Evolutionary conservation across 2,888 invertebrate genomes (phyloP), one percentile per base, ranked within the genome.

Genomic region (Fragum fragum): DNA sequence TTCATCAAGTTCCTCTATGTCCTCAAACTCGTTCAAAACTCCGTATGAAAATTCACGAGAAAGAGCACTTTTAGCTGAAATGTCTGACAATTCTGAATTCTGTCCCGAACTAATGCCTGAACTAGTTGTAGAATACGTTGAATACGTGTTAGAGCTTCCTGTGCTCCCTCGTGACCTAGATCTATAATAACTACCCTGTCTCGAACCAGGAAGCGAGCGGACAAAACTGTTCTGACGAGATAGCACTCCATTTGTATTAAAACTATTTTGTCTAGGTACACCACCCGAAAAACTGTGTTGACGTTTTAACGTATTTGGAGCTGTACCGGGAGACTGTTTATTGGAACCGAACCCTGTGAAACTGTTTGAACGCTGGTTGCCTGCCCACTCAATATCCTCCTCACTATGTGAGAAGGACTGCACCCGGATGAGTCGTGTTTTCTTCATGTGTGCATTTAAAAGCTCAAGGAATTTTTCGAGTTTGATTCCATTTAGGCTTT

Each of bases 401-500:
- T 79, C 79, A 39, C 85, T 69, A 32, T 77, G 39, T 63, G 66
- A 80, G 29, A 89, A 87, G 55, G 89, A 85, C 84, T 87, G 85
- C 18, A 88, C 89, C n/a, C 85, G 80, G 7, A 87, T 80, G 16
- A 86, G 74, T 2, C 81, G 73, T 32, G 89, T 89, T 74, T 88
- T 88, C 86, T 87, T 89, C 89, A 89, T 89, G 79, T 89, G 89
- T 61, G 75, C 81, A 26, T 71, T 71, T 52, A 86, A 55, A 18
- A 66, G 32, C 47, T 86, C 81, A 16, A 76, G 32, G 63, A 86
- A 86, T n/a, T 47, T 47, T 14, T 47, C 47, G 7, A 47, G 16
- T n/a, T 47, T 47, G 47, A 47, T 47, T 14, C 29, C 76, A 32
- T 81, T 79, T 7, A 83, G 28, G n/a, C 75, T 70, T 16, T 70